Percentiles rank a stretch among this genome's conserved stretches.
phyloP scores from a whole-genome alignment of 2,888 invertebrate genomes.

The Tortrix viridana region DNA sequence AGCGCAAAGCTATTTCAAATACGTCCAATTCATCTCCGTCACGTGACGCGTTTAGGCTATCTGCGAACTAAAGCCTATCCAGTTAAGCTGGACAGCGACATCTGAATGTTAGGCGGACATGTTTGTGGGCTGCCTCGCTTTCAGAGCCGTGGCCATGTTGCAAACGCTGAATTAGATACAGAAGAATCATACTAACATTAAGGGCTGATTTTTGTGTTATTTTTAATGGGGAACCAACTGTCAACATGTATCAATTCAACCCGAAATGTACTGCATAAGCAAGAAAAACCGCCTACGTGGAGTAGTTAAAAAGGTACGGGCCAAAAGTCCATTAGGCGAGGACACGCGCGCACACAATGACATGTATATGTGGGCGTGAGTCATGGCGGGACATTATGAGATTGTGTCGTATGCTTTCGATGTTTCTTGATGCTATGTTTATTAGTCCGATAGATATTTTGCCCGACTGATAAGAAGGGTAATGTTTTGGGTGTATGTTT shows the following conservation, averaged over 20 bases:
- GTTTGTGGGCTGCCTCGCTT: slow-evolving; percentile 1
- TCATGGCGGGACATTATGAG: slow-evolving; percentile 15
- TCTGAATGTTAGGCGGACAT: slow-evolving; percentile 1
- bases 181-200: too few species aligned
- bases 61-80: neutral
- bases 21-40: neutral
- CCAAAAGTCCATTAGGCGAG: slow-evolving; percentile 10
- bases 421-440: slow-evolving; percentile 2
- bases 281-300: neutral
- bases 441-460: neutral
- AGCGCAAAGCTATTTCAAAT: neutral
- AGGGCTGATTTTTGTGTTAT: too few species aligned
- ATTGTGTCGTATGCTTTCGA: slow-evolving; percentile 2
- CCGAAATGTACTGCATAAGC: neutral
- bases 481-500: too few species aligned
- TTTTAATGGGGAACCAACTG: too few species aligned
- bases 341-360: slow-evolving; percentile 11
- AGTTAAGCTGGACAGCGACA: neutral
- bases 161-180: too few species aligned
- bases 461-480: too few species aligned
- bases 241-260: neutral
- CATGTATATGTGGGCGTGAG: neutral
- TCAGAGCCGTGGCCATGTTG: neutral
- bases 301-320: slow-evolving; percentile 1
- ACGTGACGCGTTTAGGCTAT: neutral